Conservation (phyloP, 2,888 invertebrate species). For the Aspidapion aeneum region DNA sequence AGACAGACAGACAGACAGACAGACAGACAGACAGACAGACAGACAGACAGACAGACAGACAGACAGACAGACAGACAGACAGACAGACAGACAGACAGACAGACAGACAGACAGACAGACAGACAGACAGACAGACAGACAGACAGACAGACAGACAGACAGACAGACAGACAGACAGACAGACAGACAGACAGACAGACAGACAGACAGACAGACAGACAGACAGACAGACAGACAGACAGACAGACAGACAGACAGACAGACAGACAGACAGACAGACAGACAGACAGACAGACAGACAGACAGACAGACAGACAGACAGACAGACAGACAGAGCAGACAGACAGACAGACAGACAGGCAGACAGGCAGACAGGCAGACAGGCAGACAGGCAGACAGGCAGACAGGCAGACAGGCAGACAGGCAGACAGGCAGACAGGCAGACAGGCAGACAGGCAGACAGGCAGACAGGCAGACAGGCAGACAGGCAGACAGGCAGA, state of each 20-base stretch:
- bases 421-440: conserved; percentile 9
- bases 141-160: too few species aligned
- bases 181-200: conserved; percentile 12
- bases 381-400: conserved; percentile 10
- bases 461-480: conserved; percentile 10
- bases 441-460: conserved; percentile 11
- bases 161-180: too few species aligned
- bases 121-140: too few species aligned
- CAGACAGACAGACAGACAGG: too few species aligned
- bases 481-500: conserved; percentile 9
- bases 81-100: too few species aligned
- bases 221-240: conserved; percentile 11
- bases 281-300: conserved; percentile 12
- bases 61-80: too few species aligned
- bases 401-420: conserved; percentile 11
- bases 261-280: conserved; percentile 12
- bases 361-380: neutral
- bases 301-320: conserved; percentile 12
- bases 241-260: conserved; percentile 12
- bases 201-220: conserved; percentile 12
- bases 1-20: too few species aligned
- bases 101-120: too few species aligned
- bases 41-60: too few species aligned
- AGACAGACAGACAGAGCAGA: too few species aligned
- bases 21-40: too few species aligned